Percentiles rank a stretch among this genome's conserved stretches.
These are phyloP conservation scores for Sisor rabdophorus DNA, from an alignment of 2,113 vertebrate species.

Conservation along the genomic window DNA sequence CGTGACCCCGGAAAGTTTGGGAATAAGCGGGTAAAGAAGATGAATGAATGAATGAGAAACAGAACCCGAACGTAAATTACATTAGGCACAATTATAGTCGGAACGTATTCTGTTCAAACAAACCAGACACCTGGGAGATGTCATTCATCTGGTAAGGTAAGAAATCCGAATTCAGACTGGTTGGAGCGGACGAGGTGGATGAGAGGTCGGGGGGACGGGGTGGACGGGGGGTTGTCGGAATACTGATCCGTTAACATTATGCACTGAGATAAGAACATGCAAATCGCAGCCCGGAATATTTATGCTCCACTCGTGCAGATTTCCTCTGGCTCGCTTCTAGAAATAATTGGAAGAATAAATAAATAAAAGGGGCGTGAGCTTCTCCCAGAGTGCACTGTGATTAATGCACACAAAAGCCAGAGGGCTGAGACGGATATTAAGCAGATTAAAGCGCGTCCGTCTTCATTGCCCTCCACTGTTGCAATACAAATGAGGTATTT, in stretches of 20 bases:
- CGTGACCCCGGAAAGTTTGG: too few species aligned
- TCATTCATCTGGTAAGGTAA: slow-evolving; percentile 1
- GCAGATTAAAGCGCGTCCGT: slow-evolving; percentile 31
- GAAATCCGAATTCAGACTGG: not conserved
- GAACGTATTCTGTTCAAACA: slow-evolving; percentile 28
- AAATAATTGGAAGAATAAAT: slow-evolving; percentile 33
- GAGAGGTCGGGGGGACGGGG: slow-evolving; percentile 16
- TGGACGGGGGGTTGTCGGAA: slow-evolving; percentile 18
- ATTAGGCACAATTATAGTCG: slow-evolving; percentile 23
- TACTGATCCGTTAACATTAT: not conserved
- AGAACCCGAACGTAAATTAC: not conserved
- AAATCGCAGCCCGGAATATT: slow-evolving; percentile 18
- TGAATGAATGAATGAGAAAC: too few species aligned
- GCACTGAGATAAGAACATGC: not conserved
- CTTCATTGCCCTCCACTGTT: slow-evolving; percentile 34
- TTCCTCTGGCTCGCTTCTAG: not conserved
- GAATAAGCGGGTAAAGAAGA: too few species aligned
- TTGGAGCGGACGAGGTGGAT: slow-evolving; percentile 3
- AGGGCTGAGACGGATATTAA: slow-evolving; percentile 28
- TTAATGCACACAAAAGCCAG: slow-evolving; percentile 11
- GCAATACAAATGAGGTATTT: slow-evolving; percentile 20
- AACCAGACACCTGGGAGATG: slow-evolving; percentile 16
- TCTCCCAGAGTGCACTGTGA: slow-evolving; percentile 16
- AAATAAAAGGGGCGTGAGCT: slow-evolving; percentile 25
- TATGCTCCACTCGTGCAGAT: slow-evolving; percentile 6